phyloP scores from a whole-genome alignment of 2,113 vertebrate species.

The Turnix velox region DNA sequence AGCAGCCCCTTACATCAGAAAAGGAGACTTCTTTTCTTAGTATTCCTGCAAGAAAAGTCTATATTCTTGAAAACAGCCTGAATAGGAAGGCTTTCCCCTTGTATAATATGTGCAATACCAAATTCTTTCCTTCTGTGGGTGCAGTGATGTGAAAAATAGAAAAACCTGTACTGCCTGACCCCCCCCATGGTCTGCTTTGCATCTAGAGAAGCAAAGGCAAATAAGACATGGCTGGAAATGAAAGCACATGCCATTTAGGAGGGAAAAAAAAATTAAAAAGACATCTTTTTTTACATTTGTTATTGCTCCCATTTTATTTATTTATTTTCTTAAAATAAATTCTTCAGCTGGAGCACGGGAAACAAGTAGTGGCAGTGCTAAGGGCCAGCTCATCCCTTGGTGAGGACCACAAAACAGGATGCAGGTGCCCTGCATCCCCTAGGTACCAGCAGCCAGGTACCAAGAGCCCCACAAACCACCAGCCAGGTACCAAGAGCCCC shows the following conservation, averaged over 20 bases:
- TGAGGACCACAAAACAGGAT: background rate
- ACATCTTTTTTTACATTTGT: background rate
- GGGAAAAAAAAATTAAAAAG: background rate
- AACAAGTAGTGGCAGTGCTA: fast-evolving
- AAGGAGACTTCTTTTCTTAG: background rate
- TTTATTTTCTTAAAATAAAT: background rate
- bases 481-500: background rate
- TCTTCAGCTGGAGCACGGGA: background rate
- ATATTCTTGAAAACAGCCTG: background rate
- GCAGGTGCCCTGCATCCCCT: background rate
- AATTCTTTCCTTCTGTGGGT: constrained; percentile 23
- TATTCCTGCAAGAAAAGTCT: background rate
- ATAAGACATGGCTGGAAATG: background rate
- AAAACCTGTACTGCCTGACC: constrained; percentile 48
- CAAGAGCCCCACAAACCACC: background rate
- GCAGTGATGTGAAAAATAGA: constrained; percentile 57
- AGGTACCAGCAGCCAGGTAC: fast-evolving
- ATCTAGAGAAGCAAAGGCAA: background rate
- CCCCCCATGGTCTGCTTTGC: constrained; percentile 6
- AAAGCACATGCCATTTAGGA: fast-evolving
- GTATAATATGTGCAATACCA: background rate
- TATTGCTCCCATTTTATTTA: background rate
- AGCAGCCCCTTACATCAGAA: background rate
- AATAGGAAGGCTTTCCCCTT: background rate
- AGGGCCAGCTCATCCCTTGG: background rate